Percentiles rank a stretch among this genome's conserved stretches.
Evolutionary conservation across 2,797 vertebrate genomes (phyloP).

Genomic region (Pangasius krempfi): DNA sequence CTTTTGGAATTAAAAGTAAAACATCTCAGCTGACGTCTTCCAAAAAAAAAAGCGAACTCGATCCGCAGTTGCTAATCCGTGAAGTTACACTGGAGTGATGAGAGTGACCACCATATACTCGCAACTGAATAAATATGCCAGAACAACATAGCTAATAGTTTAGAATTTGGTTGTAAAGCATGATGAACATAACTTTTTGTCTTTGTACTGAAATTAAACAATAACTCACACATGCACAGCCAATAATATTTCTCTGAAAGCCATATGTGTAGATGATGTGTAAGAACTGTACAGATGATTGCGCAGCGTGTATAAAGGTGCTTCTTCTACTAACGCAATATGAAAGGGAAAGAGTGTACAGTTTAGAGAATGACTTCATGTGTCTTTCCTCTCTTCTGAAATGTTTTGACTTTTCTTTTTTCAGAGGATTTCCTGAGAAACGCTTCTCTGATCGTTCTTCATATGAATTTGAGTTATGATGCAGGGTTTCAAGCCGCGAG

Average conservation of each 20-base stretch:
- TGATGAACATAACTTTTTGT: not conserved
- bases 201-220: slow-evolving; percentile 3
- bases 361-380: not conserved
- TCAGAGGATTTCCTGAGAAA: not conserved
- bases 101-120: not conserved
- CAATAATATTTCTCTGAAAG: slow-evolving; percentile 1
- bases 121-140: not conserved
- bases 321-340: slow-evolving; percentile 41
- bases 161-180: not conserved
- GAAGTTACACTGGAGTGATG: not conserved
- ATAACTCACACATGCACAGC: not conserved
- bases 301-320: slow-evolving; percentile 9
- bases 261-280: slow-evolving; percentile 33
- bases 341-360: slow-evolving; percentile 57
- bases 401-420: not conserved
- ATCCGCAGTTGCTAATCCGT: not conserved
- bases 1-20: not conserved
- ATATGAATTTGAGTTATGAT: not conserved
- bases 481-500: not conserved
- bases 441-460: not conserved
- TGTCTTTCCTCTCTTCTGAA: not conserved
- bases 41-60: not conserved
- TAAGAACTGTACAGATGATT: slow-evolving; percentile 21
- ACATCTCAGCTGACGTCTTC: not conserved
- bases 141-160: not conserved